Evolutionary conservation across 2,888 invertebrate genomes (phyloP).

Genomic region (Cryptus viduatorius): DNA sequence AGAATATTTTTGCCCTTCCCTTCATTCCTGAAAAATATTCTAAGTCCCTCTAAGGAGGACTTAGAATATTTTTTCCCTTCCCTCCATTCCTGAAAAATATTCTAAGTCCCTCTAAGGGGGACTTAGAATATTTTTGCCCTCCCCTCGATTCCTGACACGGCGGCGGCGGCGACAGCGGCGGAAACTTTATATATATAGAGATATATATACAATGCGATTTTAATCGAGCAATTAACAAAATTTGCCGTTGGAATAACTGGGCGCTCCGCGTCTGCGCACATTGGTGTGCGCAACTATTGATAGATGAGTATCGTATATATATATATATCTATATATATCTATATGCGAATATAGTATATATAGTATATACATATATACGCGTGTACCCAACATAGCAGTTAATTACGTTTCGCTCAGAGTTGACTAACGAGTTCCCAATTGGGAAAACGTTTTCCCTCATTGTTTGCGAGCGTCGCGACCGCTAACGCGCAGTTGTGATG

Average conservation of each 20-base stretch:
- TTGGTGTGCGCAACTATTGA: background rate
- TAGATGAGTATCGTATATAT: background rate
- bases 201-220: constrained; percentile 18
- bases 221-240: constrained; percentile 51
- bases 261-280: background rate
- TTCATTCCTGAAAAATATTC: too few relatives aligned
- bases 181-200: too few relatives aligned
- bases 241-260: constrained; percentile 27
- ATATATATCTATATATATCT: too few relatives aligned
- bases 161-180: too few relatives aligned
- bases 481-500: background rate
- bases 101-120: too few relatives aligned
- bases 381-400: constrained; percentile 32
- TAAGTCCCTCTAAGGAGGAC: too few relatives aligned
- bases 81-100: too few relatives aligned
- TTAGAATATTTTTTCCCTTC: too few relatives aligned
- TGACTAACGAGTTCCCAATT: constrained; percentile 65
- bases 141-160: too few relatives aligned
- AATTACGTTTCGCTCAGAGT: constrained; percentile 56
- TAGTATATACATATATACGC: background rate
- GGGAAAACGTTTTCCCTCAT: constrained; percentile 59
- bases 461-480: constrained; percentile 49
- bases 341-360: too few relatives aligned
- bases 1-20: too few relatives aligned
- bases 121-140: too few relatives aligned